Evolutionary conservation across 2,797 vertebrate species (phyloP).

Genomic region (Hippopotamyrus pictus): DNA sequence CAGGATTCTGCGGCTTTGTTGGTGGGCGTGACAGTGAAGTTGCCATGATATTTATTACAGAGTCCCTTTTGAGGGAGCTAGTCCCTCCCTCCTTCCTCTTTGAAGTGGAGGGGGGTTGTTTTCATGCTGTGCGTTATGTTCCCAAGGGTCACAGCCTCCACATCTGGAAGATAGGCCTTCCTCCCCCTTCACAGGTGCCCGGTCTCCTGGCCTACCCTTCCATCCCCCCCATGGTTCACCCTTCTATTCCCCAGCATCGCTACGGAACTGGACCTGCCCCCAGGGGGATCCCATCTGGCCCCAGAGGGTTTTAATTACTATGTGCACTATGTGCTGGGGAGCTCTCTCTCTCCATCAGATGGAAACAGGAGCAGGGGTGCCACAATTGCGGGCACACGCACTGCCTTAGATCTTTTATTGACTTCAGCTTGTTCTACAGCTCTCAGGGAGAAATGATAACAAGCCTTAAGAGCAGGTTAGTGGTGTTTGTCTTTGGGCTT

Average conservation of each 20-base stretch:
- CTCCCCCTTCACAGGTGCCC: background rate
- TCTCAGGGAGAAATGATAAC: background rate
- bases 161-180: background rate
- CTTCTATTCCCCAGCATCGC: background rate
- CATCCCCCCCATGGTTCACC: background rate
- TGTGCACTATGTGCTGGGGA: background rate
- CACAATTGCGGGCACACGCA: background rate
- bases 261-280: background rate
- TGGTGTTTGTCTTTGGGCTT: background rate
- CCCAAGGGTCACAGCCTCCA: background rate
- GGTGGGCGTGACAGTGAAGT: background rate
- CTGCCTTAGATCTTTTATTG: background rate
- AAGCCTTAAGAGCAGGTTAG: background rate
- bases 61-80: background rate
- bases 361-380: background rate
- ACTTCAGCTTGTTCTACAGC: background rate
- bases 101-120: background rate
- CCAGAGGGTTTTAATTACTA: conserved; percentile 4
- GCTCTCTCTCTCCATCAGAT: background rate
- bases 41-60: background rate
- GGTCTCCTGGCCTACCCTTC: background rate
- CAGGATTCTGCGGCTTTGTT: background rate
- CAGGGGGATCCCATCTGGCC: background rate
- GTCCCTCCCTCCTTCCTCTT: background rate
- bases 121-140: background rate